phyloP scores from a whole-genome alignment of 92 coral and sea anemone genomes.

The Porites evermanni region DNA sequence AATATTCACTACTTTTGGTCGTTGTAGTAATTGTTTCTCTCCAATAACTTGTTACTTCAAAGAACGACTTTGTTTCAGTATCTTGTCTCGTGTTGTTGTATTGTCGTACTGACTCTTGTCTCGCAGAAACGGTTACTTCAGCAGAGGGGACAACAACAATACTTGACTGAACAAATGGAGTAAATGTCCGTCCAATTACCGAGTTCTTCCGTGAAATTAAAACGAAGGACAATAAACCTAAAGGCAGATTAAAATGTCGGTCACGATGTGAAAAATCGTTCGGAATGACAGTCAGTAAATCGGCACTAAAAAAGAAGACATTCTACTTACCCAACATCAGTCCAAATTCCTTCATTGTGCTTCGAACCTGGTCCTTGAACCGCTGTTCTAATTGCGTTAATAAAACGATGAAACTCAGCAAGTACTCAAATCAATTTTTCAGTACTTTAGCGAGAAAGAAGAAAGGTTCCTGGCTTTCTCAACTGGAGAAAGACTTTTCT shows the following conservation, averaged over 20 bases:
- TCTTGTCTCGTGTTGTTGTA: neutral
- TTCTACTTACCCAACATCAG: slow-evolving; percentile 14
- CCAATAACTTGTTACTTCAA: neutral
- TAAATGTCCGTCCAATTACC: neutral
- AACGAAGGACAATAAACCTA: slow-evolving; percentile 1
- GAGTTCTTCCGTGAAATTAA: neutral
- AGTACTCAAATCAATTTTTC: neutral
- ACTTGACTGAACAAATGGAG: neutral
- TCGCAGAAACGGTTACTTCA: neutral
- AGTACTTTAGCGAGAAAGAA: neutral
- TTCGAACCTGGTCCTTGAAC: slow-evolving; percentile 8
- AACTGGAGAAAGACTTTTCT: neutral
- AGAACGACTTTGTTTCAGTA: neutral
- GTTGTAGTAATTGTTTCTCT: neutral
- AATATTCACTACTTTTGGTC: neutral
- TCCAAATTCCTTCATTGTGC: slow-evolving; percentile 12
- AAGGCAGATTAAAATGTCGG: neutral
- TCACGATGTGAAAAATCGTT: too few relatives aligned
- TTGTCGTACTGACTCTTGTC: neutral
- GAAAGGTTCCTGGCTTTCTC: neutral
- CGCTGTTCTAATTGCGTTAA: neutral
- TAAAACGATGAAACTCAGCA: neutral
- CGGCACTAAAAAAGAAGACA: neutral
- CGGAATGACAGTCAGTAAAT: neutral
- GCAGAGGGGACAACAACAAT: neutral